Evolutionary conservation across 2,113 vertebrate genomes (phyloP).

Genomic region (Picathartes gymnocephalus): DNA sequence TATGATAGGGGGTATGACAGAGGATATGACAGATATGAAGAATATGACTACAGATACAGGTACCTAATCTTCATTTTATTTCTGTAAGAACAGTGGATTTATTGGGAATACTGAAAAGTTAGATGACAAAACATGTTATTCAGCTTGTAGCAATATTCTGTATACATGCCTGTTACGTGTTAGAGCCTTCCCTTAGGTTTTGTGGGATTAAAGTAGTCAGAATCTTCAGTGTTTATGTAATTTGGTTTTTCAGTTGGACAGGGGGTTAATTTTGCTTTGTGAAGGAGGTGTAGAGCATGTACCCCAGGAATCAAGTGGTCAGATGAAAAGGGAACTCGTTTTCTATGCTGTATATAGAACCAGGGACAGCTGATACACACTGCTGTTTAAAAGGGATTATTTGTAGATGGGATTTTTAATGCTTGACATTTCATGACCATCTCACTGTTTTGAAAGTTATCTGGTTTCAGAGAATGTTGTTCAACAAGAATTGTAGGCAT

Average conservation of each 20-base stretch:
- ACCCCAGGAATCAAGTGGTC: neutral
- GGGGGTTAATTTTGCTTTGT: neutral
- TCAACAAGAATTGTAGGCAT: slow-evolving; percentile 11
- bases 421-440: slow-evolving; percentile 23
- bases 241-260: neutral
- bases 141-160: neutral
- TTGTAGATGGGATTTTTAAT: slow-evolving; percentile 29
- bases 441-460: neutral
- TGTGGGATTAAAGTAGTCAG: neutral
- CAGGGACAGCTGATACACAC: neutral
- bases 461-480: slow-evolving; percentile 16
- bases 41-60: slow-evolving; percentile 90
- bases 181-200: neutral
- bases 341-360: slow-evolving; percentile 13
- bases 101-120: neutral
- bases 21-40: slow-evolving; percentile 88
- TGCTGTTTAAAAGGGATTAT: slow-evolving; percentile 35
- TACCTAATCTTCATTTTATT: slow-evolving; percentile 39
- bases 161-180: fast-evolving
- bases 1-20: slow-evolving; percentile 86
- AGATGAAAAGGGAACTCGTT: neutral
- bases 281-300: neutral
- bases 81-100: neutral
- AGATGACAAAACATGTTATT: neutral
- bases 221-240: neutral